Conservation (phyloP, 2,797 vertebrate species). For the Schizopygopsis malacanthus region DNA sequence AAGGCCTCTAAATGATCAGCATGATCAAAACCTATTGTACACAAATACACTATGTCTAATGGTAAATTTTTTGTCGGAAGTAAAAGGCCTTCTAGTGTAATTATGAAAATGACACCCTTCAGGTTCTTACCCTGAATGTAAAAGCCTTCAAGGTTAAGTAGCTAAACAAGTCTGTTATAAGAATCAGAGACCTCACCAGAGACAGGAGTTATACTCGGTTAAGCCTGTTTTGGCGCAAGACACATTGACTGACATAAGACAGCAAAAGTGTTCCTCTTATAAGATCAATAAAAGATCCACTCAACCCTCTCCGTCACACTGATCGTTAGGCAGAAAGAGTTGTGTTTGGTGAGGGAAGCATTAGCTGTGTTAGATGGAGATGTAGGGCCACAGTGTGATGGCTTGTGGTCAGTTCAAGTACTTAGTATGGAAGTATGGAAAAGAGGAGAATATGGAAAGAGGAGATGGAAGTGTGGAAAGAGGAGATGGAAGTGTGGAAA, state of each 20-base stretch:
- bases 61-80: background rate
- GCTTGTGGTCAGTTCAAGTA: background rate
- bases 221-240: background rate
- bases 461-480: too few species aligned
- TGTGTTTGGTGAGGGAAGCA: slow-evolving; percentile 9
- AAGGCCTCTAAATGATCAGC: background rate
- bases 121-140: background rate
- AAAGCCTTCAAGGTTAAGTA: background rate
- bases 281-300: background rate
- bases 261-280: background rate
- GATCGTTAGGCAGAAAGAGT: background rate
- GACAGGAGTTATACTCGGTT: background rate
- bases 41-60: background rate
- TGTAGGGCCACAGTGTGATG: background rate
- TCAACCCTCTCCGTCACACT: background rate
- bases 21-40: background rate
- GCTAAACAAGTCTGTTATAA: background rate
- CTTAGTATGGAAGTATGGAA: too few species aligned
- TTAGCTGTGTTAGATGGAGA: background rate
- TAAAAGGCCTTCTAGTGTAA: background rate
- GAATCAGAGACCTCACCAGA: background rate
- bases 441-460: too few species aligned
- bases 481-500: too few species aligned
- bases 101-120: background rate
- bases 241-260: background rate